Base-by-base conservation (phyloP, 2,888 invertebrate species). In the Pheosia tremula region DNA sequence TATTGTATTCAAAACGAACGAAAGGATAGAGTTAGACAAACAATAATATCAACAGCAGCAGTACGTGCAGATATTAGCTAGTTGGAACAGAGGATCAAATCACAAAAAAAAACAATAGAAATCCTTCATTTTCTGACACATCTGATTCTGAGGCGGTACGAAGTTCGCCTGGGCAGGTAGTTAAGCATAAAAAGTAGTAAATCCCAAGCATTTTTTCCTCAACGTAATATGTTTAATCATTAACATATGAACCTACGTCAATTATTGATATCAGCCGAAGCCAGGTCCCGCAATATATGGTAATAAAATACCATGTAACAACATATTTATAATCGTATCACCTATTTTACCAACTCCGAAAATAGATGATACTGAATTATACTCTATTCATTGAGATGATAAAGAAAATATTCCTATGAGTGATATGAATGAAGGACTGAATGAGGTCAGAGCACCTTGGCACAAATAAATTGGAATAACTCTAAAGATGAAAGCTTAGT, bases 361-460 rank as follows among this genome's bases (percentile, higher is more conserved):
- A 53, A 53, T 37, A 53, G 53, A 38, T 10, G 4, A 6, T 11
- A 11, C 53, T 53, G 53, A 53, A 53, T 53, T 53, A 53, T 53
- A 10, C 53, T 37, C 11, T 53, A 37, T 37, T 53, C 53, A 53
- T 6, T 10, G 53, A 38, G 37, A 53, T 11, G 24, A 36, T 37
- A 53, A 53, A 9, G 11, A 37, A 37, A 53, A 53, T 53, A 53
- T 53, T 53, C 37, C 37, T 53, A 38, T 11, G 53, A 37, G 10
- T 11, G 37, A 37, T 53, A 9, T 53, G 53, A 53, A 53, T 11
- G 9, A 53, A 37, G 37, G 37, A 53, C 53, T 24, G 24, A 53
- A 53, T 37, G 36, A 37, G 37, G 38, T 53, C 5, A 53, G 9
- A 11, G 37, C 10, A 53, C 24, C 50, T 24, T 50, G 13, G 50